These are phyloP conservation scores for Engystomops pustulosus DNA, from an alignment of 2,113 vertebrate species.

Conservation along the genomic window DNA sequence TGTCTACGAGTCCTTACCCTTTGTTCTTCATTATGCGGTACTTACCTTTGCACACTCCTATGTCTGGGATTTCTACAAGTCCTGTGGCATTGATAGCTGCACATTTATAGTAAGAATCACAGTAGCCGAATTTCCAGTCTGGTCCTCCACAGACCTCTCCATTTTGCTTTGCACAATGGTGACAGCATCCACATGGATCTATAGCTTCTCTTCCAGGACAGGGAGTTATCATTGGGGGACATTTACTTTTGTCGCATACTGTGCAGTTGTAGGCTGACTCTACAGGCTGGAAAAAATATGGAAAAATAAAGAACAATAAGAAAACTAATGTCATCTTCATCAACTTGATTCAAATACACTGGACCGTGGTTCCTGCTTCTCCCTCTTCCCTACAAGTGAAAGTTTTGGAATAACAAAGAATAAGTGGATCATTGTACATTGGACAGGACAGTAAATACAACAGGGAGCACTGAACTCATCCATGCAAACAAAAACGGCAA, in stretches of 20 bases:
- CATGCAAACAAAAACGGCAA: background rate
- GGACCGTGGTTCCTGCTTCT: background rate
- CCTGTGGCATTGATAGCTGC: background rate
- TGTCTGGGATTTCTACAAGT: background rate
- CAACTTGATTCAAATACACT: background rate
- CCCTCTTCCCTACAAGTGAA: background rate
- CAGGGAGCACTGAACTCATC: background rate
- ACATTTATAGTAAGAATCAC: background rate
- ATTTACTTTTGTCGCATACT: conserved; percentile 14
- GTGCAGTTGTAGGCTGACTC: conserved; percentile 23
- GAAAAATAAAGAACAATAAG: background rate
- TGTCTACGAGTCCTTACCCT: background rate
- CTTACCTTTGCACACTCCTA: conserved; percentile 46
- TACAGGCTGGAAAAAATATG: background rate
- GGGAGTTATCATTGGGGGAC: background rate
- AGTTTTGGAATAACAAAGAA: background rate
- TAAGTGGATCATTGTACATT: background rate
- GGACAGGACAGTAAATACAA: background rate
- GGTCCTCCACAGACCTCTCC: conserved; percentile 17
- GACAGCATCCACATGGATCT: conserved; percentile 45
- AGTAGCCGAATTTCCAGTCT: conserved; percentile 44
- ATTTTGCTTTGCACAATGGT: conserved; percentile 6
- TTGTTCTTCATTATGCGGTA: background rate
- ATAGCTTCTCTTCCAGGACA: background rate
- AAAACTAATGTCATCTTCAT: background rate